Evolutionary conservation across 2,888 invertebrate species (phyloP).

Genomic region (Ametastegia equiseti): DNA sequence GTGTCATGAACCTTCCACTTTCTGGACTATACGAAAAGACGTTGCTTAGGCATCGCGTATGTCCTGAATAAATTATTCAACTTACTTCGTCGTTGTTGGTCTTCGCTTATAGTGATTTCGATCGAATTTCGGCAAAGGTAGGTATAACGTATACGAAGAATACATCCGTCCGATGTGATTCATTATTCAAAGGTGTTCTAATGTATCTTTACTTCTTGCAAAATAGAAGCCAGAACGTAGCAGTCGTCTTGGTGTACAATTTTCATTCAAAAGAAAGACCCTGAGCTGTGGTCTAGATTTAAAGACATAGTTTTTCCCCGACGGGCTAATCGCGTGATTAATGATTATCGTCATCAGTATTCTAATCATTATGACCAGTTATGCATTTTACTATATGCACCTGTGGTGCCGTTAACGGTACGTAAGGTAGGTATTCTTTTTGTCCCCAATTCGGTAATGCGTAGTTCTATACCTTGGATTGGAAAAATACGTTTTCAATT

Average conservation of each 20-base stretch:
- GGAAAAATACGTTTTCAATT: constrained; percentile 33
- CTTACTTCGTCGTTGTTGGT: neutral
- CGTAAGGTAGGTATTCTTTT: neutral
- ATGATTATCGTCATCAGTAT: constrained; percentile 29
- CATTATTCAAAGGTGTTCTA: neutral
- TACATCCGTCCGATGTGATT: neutral
- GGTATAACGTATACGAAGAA: neutral
- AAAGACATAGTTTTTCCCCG: neutral
- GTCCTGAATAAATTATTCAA: neutral
- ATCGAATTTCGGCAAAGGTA: neutral
- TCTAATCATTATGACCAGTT: neutral
- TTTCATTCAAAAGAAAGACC: neutral
- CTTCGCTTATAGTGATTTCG: neutral
- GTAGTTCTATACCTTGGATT: neutral
- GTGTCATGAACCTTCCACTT: neutral
- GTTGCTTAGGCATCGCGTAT: neutral
- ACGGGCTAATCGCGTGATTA: neutral
- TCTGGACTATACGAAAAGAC: neutral
- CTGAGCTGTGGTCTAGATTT: constrained; percentile 5
- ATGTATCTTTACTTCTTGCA: neutral
- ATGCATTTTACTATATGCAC: neutral
- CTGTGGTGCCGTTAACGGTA: neutral
- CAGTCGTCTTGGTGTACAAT: neutral
- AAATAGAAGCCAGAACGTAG: neutral
- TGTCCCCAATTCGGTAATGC: constrained; percentile 24